These are phyloP conservation scores for Eurystomus gularis DNA, from an alignment of 2,113 vertebrate species.

Conservation along the genomic window DNA sequence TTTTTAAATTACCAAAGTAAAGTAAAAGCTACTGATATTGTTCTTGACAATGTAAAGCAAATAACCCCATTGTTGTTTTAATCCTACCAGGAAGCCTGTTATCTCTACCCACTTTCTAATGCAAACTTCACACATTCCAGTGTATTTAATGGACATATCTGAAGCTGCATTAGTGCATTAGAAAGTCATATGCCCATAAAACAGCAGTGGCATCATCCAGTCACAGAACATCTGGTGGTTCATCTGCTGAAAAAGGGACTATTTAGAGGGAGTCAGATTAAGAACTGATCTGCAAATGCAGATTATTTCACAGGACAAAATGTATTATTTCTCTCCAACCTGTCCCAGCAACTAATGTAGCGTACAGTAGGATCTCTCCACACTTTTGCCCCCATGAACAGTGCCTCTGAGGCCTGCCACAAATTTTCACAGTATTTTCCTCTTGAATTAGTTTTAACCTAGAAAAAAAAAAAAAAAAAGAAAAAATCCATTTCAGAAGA, in stretches of 20 bases:
- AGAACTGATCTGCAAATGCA: neutral
- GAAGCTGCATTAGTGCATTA: neutral
- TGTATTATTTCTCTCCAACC: neutral
- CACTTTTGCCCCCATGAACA: neutral
- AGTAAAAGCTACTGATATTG: neutral
- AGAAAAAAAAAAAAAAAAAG: neutral
- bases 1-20: neutral
- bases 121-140: neutral
- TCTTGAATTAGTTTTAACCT: neutral
- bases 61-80: neutral
- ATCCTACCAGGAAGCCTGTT: neutral
- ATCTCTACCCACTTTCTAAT: neutral
- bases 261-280: neutral
- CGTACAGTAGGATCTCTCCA: neutral
- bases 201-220: neutral
- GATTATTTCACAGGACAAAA: neutral
- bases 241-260: neutral
- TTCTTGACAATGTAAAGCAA: neutral
- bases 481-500: neutral
- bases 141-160: neutral
- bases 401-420: neutral
- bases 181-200: neutral
- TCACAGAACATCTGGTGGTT: neutral
- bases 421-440: neutral
- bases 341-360: neutral